Conservation (phyloP, 2,888 invertebrate genomes). For the Orgyia antiqua region DNA sequence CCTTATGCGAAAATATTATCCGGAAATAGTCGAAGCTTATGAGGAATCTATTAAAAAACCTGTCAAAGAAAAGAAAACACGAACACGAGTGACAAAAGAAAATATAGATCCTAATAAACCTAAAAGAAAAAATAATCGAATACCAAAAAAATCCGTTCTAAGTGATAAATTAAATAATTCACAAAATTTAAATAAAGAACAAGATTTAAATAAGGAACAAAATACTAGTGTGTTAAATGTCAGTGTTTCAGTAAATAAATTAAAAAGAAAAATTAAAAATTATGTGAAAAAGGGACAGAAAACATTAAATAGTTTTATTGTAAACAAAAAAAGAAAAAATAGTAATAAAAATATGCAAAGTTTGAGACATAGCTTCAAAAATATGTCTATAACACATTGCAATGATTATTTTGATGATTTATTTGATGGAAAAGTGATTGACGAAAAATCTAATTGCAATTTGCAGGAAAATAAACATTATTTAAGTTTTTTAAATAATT, state of each 20-base stretch:
- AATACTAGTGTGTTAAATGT: constrained; percentile 51
- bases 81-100: constrained; percentile 40
- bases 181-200: constrained; percentile 34
- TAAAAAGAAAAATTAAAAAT: constrained; percentile 59
- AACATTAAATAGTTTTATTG: constrained; percentile 60
- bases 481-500: constrained; percentile 43
- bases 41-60: constrained; percentile 77
- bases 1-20: constrained; percentile 80
- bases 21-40: constrained; percentile 78
- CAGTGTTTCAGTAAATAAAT: constrained; percentile 54
- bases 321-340: constrained; percentile 47
- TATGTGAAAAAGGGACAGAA: constrained; percentile 46
- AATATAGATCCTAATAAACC: constrained; percentile 43
- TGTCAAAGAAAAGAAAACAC: constrained; percentile 58
- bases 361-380: constrained; percentile 38
- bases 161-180: no score
- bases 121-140: constrained; percentile 59
- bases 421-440: constrained; percentile 26
- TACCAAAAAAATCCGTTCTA: constrained; percentile 33
- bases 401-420: constrained; percentile 10
- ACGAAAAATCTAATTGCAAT: neutral
- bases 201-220: constrained; percentile 31
- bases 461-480: constrained; percentile 12
- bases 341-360: constrained; percentile 32
- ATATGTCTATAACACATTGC: constrained; percentile 30